phyloP scores from a whole-genome alignment of 2,113 vertebrate species.

The Poeciliopsis retropinna region DNA sequence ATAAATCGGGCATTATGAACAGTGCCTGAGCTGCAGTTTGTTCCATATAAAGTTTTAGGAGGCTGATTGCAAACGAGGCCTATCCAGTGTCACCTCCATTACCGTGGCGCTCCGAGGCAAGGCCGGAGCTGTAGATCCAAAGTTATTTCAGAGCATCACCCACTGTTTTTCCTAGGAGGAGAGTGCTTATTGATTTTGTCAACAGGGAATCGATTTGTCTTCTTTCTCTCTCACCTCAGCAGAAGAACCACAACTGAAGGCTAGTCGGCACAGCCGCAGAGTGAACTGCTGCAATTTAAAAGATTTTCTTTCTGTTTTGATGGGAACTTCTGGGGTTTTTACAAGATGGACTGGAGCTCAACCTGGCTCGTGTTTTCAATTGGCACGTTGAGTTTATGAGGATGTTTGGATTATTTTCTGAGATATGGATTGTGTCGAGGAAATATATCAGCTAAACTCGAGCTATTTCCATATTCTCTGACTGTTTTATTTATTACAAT shows the following conservation, averaged over 20 bases:
- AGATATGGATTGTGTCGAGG: not conserved
- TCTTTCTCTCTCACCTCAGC: slow-evolving; percentile 19
- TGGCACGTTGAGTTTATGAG: slow-evolving; percentile 22
- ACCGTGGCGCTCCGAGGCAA: slow-evolving; percentile 32
- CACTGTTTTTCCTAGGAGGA: slow-evolving; percentile 74
- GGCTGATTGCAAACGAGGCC: slow-evolving; percentile 32
- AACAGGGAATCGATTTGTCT: slow-evolving; percentile 75
- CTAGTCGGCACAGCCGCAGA: slow-evolving; percentile 43
- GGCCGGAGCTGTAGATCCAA: slow-evolving; percentile 60
- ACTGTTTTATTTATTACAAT: too few species aligned
- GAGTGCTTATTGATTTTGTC: slow-evolving; percentile 82
- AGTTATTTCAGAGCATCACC: slow-evolving; percentile 74
- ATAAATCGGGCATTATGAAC: not conserved
- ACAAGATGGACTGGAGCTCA: slow-evolving; percentile 22
- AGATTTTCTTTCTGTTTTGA: slow-evolving; percentile 43
- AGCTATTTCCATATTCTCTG: too few species aligned
- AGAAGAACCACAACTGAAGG: slow-evolving; percentile 47
- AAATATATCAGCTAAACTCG: not conserved
- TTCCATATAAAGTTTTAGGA: not conserved
- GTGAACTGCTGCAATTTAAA: slow-evolving; percentile 35
- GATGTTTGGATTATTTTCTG: slow-evolving; percentile 16
- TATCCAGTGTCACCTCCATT: slow-evolving; percentile 58
- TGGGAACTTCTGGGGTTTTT: slow-evolving; percentile 55
- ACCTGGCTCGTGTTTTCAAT: slow-evolving; percentile 14
- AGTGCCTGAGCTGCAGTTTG: not conserved